Evolutionary conservation across 2,113 vertebrate genomes (phyloP).

Genomic region (Pelmatolapia mariae): DNA sequence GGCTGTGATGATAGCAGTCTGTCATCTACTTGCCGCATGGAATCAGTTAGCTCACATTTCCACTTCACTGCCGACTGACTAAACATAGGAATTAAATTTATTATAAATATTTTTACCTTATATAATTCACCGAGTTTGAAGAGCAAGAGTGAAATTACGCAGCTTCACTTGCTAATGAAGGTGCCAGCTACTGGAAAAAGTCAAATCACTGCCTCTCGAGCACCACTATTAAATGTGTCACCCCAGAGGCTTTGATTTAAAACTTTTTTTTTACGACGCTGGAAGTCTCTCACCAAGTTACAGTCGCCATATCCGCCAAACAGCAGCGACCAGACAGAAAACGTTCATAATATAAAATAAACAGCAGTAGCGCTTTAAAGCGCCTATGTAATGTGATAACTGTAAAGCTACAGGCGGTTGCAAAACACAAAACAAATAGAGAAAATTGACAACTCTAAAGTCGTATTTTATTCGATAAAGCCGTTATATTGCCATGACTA

Average conservation of each 20-base stretch:
- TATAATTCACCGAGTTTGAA: not conserved
- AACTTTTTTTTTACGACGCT: not conserved
- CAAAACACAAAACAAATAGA: not conserved
- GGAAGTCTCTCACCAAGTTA: not conserved
- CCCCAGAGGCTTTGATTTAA: not conserved
- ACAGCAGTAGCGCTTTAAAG: not conserved
- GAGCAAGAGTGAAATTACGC: not conserved
- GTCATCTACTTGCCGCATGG: not conserved
- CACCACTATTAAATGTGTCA: not conserved
- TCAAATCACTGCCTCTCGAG: not conserved
- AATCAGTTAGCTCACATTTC: not conserved
- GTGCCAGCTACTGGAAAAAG: not conserved
- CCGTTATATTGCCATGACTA: not conserved
- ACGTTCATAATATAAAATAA: not conserved
- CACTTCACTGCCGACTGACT: too few relatives aligned
- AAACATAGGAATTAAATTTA: not conserved
- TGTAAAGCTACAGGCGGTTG: not conserved
- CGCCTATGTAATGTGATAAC: not conserved
- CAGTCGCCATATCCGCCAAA: not conserved
- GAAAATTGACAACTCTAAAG: not conserved
- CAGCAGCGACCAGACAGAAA: not conserved
- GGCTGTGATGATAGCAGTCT: not conserved
- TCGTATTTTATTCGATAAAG: not conserved
- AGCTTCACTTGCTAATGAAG: not conserved
- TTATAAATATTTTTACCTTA: not conserved